These are phyloP conservation scores for Pygoscelis adeliae DNA, from an alignment of 2,113 vertebrate genomes.

Conservation along the genomic window DNA sequence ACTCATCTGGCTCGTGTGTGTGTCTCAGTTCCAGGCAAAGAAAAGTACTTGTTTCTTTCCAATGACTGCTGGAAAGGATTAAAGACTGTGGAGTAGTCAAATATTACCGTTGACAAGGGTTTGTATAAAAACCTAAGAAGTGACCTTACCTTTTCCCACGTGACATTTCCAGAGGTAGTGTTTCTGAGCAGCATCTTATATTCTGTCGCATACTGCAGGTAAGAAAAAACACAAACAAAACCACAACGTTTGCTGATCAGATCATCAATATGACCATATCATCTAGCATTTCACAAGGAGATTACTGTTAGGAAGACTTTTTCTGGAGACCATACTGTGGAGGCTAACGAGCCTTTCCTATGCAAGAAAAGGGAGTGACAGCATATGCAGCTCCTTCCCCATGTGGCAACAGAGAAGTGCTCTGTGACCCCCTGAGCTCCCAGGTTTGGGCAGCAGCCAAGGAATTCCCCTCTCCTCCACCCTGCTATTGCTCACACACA, in stretches of 20 bases:
- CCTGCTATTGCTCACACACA: not conserved
- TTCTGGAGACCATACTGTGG: not conserved
- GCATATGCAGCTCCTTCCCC: not conserved
- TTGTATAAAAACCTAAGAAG: not conserved
- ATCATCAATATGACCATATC: not conserved
- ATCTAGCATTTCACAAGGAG: not conserved
- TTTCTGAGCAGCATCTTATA: slow-evolving; percentile 82
- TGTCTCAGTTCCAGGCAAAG: not conserved
- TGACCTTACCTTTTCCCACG: slow-evolving; percentile 84
- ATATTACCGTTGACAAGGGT: not conserved
- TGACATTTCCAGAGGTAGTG: slow-evolving; percentile 80
- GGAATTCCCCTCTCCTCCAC: not conserved
- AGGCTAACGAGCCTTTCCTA: not conserved
- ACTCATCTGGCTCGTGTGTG: not conserved
- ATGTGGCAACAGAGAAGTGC: not conserved
- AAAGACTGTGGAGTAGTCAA: not conserved
- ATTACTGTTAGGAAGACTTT: not conserved
- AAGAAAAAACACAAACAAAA: not conserved
- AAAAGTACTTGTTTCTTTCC: not conserved
- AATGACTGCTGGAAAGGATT: not conserved
- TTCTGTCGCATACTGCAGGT: slow-evolving; percentile 85
- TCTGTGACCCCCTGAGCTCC: not conserved
- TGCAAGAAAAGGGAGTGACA: not conserved
- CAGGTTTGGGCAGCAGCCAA: not conserved
- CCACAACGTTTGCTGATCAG: not conserved